Evolutionary conservation across 2,888 invertebrate species (phyloP), one percentile per base, ranked within the genome.

Genomic region (Drosophila mimetica): DNA sequence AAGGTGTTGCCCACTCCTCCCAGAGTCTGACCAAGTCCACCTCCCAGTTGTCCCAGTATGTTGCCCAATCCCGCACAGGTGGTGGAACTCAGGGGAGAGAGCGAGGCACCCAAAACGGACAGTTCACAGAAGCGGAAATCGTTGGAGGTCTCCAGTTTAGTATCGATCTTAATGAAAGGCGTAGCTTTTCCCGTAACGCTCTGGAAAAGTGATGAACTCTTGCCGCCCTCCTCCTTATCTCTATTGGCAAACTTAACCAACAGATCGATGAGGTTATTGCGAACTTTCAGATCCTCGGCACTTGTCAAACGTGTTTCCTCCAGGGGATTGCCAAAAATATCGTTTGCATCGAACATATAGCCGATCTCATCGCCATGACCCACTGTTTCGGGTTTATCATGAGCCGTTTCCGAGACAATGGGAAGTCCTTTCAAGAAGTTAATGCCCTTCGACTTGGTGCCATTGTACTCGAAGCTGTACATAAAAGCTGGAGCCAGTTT

Each of bases 401-500:
- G 90, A 83, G 94, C 93, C 0, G 65, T 54, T 25, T 76, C 74
- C 13, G 86, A 66, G 46, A 95, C 93, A 32, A 96, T 91, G 1
- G 95, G 94, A 9, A 95, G 90, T 2, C 95, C 95, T 7, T 92
- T 93, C n/a, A 96, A 90, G 81, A 96, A 95, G 69, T 93, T 92
- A 9, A 93, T 92, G 2, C 95, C 95, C 64, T 93, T 93, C 20
- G 89, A 89, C 9, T 93, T 92, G 74, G 94, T 94, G 1, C 95
- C 94, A 8, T 92, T 91, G 77, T 96, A 94, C 77, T 96, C 96
- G 88, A 96, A 96, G 86, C 95, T 94, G 90, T 96, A 96, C 54
- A 96, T 92, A 88, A 93, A 96, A 0, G 95, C 93, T 0, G 94
- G 93, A 0, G 94, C 93, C 1, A 92, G 92, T 47, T 92, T 91